phyloP scores from a whole-genome alignment of 2,888 invertebrate species.

The Tenthredo mesomela region DNA sequence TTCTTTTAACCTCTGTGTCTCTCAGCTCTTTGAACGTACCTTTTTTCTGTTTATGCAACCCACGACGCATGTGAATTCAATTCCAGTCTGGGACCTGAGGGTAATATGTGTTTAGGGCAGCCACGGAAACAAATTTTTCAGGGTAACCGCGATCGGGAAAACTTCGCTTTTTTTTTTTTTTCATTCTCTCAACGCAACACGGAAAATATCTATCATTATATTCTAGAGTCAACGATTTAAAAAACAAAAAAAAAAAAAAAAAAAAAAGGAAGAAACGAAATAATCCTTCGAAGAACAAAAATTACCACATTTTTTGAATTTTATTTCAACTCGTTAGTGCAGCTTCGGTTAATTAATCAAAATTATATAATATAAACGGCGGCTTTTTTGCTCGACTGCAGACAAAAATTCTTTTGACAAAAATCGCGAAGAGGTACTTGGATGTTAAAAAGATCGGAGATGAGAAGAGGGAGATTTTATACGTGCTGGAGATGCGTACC shows the following conservation, averaged over 20 bases:
- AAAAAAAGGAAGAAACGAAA: not conserved
- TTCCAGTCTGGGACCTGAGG: conserved; percentile 59
- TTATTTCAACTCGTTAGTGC: not conserved
- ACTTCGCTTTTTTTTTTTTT: not conserved
- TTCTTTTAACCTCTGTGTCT: conserved; percentile 57
- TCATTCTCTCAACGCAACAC: not conserved
- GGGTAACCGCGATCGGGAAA: not conserved
- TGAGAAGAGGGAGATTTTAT: not conserved
- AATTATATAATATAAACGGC: not conserved
- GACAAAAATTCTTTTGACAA: not conserved
- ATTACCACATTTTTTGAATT: not conserved
- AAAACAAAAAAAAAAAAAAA: not conserved
- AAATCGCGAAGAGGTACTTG: not conserved
- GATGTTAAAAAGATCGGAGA: not conserved
- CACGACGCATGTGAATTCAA: conserved; percentile 65
- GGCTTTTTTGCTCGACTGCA: not conserved
- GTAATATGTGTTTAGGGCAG: conserved; percentile 58
- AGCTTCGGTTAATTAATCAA: not conserved
- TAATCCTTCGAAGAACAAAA: not conserved
- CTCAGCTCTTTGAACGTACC: conserved; percentile 58
- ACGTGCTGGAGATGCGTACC: not conserved
- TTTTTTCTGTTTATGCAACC: conserved; percentile 62
- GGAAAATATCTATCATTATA: not conserved
- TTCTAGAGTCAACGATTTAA: not conserved
- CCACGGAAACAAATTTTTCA: conserved; percentile 50